Conservation (phyloP, 2,888 invertebrate genomes). For the Cephus runcator region DNA sequence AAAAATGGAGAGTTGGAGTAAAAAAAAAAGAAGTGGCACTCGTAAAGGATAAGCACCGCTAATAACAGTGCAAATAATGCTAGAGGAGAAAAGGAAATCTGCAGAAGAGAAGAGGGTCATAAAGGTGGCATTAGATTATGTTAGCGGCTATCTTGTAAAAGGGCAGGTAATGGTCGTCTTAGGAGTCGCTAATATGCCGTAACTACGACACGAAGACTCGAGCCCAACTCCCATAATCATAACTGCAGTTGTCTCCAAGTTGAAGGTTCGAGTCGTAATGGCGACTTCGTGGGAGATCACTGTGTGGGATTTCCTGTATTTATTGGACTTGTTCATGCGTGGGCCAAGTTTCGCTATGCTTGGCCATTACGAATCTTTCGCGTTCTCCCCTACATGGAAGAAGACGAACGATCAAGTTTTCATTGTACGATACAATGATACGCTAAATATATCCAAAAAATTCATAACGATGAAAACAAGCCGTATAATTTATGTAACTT, state of each 20-base stretch:
- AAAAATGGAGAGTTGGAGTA: not conserved
- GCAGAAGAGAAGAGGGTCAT: slow-evolving; percentile 25
- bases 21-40: not conserved
- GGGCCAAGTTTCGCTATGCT: not conserved
- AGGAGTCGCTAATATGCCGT: slow-evolving; percentile 47
- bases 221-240: slow-evolving; percentile 37
- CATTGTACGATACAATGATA: not conserved
- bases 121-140: slow-evolving; percentile 37
- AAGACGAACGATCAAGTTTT: not conserved
- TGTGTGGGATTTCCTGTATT: slow-evolving; percentile 11
- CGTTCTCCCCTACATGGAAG: not conserved
- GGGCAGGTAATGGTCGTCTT: slow-evolving; percentile 35
- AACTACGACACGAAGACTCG: slow-evolving; percentile 28
- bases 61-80: not conserved
- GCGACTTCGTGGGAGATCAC: slow-evolving; percentile 16
- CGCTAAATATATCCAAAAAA: not conserved
- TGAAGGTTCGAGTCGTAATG: slow-evolving; percentile 14
- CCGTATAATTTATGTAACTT: not conserved
- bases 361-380: not conserved
- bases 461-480: not conserved
- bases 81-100: not conserved
- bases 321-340: slow-evolving; percentile 10
- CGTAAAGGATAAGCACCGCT: not conserved
- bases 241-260: slow-evolving; percentile 38
- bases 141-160: slow-evolving; percentile 41